phyloP scores from a whole-genome alignment of 2,797 vertebrate species.

The Masticophis lateralis region DNA sequence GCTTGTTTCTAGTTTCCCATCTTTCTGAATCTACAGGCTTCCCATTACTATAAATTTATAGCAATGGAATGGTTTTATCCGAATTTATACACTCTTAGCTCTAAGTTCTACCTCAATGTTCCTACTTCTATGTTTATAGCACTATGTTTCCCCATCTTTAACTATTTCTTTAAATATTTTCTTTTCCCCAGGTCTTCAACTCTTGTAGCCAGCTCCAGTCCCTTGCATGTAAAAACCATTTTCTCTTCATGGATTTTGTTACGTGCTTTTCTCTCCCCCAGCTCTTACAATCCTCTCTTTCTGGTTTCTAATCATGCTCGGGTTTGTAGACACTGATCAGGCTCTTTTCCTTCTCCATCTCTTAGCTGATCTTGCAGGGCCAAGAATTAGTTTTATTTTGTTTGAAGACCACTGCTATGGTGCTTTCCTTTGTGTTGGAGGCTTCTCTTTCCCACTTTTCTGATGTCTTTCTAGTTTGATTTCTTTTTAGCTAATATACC shows the following conservation, averaged over 20 bases:
- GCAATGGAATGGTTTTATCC: not conserved
- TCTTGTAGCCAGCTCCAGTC: not conserved
- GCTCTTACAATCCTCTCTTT: not conserved
- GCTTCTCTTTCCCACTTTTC: not conserved
- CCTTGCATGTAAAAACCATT: not conserved
- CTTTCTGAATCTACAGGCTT: not conserved
- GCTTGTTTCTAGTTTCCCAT: not conserved
- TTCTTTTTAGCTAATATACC: not conserved
- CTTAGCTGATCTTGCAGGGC: not conserved
- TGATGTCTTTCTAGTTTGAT: not conserved
- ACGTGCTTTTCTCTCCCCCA: not conserved
- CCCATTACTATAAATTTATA: not conserved
- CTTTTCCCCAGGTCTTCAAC: not conserved
- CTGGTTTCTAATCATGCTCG: not conserved
- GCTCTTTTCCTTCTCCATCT: not conserved
- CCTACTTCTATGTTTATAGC: not conserved
- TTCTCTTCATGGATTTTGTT: not conserved
- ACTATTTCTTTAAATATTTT: not conserved
- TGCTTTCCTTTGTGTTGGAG: not conserved
- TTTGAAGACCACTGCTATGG: not conserved
- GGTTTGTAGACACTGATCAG: not conserved
- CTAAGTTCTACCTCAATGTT: not conserved
- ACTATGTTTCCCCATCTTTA: not conserved
- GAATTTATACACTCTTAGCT: not conserved
- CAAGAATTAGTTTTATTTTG: not conserved